Evolutionary conservation across 30 jellyfish, hydroid and myxozoan species (phyloP).

Genomic region (Cassiopea xamachana): DNA sequence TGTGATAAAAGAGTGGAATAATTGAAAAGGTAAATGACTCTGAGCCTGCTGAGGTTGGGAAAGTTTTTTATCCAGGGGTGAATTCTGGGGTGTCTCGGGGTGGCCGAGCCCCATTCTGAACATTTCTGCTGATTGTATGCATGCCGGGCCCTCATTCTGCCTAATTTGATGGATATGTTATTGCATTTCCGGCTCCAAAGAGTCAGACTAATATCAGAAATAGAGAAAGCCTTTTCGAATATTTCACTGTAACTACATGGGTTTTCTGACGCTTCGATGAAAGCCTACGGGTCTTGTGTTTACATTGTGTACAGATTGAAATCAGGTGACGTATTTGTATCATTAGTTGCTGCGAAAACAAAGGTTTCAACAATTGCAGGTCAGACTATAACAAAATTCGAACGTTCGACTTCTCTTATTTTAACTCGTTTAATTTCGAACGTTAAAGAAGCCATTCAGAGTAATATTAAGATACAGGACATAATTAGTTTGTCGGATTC

Average conservation of each 20-base stretch:
- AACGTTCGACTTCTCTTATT: too few relatives aligned
- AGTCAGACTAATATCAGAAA: slow-evolving; percentile 13
- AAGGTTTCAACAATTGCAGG: too few relatives aligned
- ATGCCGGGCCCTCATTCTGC: slow-evolving; percentile 32
- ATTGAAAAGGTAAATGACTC: slow-evolving; percentile 16
- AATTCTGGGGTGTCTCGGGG: too few relatives aligned
- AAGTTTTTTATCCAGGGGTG: neutral
- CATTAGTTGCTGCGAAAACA: too few relatives aligned
- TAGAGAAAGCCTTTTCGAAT: slow-evolving; percentile 18
- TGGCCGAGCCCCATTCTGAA: too few relatives aligned
- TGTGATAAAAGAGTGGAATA: neutral
- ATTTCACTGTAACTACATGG: neutral
- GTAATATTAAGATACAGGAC: neutral
- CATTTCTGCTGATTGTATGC: neutral
- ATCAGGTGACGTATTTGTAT: too few relatives aligned
- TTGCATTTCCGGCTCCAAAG: neutral
- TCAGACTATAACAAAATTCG: too few relatives aligned
- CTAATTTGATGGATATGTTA: neutral
- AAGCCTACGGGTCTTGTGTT: too few relatives aligned
- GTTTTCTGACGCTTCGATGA: neutral
- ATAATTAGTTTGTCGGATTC: neutral
- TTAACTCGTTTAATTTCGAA: too few relatives aligned
- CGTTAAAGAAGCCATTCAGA: neutral
- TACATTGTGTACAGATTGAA: neutral
- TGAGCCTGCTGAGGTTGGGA: neutral